Conservation (phyloP, 2,113 vertebrate genomes). For the Guaruba guarouba region DNA sequence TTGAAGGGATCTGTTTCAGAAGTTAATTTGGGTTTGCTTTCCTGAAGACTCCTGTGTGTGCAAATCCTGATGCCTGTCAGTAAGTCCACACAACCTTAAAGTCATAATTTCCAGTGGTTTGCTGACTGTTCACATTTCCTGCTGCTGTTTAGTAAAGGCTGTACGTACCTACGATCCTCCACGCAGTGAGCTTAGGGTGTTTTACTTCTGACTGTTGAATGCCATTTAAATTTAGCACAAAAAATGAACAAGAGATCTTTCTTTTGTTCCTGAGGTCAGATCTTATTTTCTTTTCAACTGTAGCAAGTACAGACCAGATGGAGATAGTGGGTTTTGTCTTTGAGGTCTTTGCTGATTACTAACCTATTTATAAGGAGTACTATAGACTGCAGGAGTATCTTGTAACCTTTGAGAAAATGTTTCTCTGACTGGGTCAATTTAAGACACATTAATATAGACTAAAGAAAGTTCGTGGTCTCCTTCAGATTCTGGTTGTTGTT, state of each 20-base stretch:
- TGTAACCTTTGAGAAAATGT: background rate
- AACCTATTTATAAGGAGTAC: background rate
- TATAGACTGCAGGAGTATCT: background rate
- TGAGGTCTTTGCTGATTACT: background rate
- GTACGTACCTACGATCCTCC: background rate
- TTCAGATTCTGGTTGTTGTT: conserved; percentile 53
- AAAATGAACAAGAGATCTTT: background rate
- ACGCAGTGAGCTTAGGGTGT: background rate
- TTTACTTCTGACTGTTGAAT: background rate
- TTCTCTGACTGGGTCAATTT: background rate
- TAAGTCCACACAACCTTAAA: background rate
- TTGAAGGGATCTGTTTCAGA: background rate
- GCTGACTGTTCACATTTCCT: background rate
- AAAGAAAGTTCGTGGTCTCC: conserved; percentile 39
- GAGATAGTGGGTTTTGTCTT: background rate
- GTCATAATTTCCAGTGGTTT: background rate
- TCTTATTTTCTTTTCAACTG: background rate
- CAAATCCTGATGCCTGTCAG: background rate
- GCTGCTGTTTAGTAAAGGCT: background rate
- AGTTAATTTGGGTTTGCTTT: background rate
- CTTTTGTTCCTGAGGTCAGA: background rate
- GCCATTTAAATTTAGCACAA: background rate
- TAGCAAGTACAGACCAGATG: background rate
- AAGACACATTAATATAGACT: background rate
- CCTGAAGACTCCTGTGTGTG: background rate